Evolutionary conservation across 2,888 invertebrate genomes (phyloP).

Genomic region (Teleogryllus oceanicus): DNA sequence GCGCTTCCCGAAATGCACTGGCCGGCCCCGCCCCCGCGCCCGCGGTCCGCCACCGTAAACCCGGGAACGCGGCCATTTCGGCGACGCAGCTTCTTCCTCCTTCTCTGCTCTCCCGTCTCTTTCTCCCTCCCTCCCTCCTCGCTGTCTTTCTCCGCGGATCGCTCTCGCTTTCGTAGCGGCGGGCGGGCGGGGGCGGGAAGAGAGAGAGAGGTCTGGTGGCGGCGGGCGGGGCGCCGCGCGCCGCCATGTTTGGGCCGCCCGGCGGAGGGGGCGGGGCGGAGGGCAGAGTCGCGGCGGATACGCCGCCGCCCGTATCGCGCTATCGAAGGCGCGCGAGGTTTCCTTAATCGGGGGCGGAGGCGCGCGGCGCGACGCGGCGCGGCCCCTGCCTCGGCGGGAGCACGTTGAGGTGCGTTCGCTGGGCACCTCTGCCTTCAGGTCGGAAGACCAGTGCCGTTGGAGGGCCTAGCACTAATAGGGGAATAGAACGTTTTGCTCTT

Average conservation of each 20-base stretch:
- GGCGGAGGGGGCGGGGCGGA: neutral
- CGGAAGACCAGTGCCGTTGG: no score
- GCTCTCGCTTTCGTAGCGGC: no score
- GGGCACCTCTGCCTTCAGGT: no score
- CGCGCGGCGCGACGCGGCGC: no score
- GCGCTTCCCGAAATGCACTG: no score
- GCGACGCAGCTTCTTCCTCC: neutral
- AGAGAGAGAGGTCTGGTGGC: neutral
- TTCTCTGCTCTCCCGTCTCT: neutral
- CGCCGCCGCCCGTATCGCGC: neutral
- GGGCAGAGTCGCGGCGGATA: neutral
- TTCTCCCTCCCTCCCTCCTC: neutral
- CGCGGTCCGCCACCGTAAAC: neutral
- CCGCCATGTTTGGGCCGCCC: neutral
- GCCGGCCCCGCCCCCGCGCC: neutral
- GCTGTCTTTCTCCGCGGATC: no score
- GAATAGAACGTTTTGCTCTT: no score
- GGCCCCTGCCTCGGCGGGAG: no score
- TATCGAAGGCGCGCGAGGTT: neutral
- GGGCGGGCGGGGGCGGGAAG: neutral
- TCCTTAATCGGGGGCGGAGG: neutral
- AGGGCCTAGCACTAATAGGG: no score
- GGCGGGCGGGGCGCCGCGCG: neutral
- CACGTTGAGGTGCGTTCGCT: no score
- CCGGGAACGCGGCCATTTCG: constrained; percentile 18